Evolutionary conservation across 2,797 vertebrate genomes (phyloP), one percentile per base, ranked within the genome.

Genomic region (Sebastes paucispinis): DNA sequence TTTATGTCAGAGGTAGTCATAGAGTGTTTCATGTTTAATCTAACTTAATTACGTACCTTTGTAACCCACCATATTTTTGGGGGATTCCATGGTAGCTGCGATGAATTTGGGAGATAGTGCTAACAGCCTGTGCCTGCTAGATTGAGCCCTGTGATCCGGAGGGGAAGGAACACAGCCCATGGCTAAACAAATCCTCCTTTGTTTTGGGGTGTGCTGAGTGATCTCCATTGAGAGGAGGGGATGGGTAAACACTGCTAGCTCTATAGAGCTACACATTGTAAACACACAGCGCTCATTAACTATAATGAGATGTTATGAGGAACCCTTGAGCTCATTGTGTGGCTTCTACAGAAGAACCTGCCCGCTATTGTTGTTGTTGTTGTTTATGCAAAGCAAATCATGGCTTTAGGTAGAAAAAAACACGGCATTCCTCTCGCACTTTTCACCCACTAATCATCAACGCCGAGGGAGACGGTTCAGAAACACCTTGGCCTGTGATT

Each of bases 291-390:
- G 84, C 93, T 95, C 91, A 95, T 95, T 96, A 96, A 94, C 91
- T 92, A 92, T 96, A 95, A 96, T 96, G 93, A 96, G 95, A 95
- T 94, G 95, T 94, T 95, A 95, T 92, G 90, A 92, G 92, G 89
- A 95, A 90, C 89, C 90, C 92, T 93, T 93, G 91, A 93, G 94
- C 93, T 94, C 87, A 95, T 95, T 95, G 94, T 94, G 93, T 93
- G 91, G 87, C 91, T 94, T 89, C 90, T 89, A 88, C 89, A 90
- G 92, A 90, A 89, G 90, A 95, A 92, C 91, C 90, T 93, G 92
- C 87, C 86, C 80, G 91, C 92, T 94, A 92, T 94, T 94, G 92
- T 94, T 94, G 90, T 94, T 93, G 90, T 92, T 93, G 91, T 95
- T 94, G 93, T 96, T 94, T 93, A 92, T 92, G 91, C 90, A 88